A percentile compares a stretch with the other conserved stretches of the same genome.
phyloP scores from a whole-genome alignment of 2,797 vertebrate genomes.

The Tokudaia tokunoshimensis region DNA sequence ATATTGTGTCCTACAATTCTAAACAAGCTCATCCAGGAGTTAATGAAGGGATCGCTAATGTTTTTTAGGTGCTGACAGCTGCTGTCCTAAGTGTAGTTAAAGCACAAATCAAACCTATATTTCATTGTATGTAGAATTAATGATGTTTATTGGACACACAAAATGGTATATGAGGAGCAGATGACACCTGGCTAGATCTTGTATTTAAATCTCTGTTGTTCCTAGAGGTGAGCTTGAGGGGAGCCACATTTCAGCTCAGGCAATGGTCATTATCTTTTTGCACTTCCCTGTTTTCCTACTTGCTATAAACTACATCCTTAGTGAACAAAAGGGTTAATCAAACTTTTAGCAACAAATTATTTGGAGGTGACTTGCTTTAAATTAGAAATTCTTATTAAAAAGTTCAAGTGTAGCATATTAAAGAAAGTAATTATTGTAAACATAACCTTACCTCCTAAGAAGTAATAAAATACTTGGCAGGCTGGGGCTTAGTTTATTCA shows the following conservation, averaged over 20 bases:
- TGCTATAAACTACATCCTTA: neutral
- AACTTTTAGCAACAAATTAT: constrained; percentile 66
- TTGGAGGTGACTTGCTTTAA: constrained; percentile 66
- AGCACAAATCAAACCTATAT: neutral
- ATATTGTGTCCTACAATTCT: neutral
- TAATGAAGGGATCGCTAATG: constrained; percentile 21
- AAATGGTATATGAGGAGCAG: constrained; percentile 6
- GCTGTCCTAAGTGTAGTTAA: constrained; percentile 1
- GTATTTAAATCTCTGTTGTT: constrained; percentile 58
- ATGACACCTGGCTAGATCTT: neutral
- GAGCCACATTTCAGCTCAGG: neutral
- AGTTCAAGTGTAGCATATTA: constrained; percentile 56
- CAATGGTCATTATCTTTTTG: neutral
- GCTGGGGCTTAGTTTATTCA: constrained; percentile 62
- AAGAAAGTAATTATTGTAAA: constrained; percentile 73
- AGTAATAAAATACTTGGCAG: constrained; percentile 73
- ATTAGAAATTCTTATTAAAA: constrained; percentile 69
- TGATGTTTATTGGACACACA: neutral
- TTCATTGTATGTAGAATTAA: constrained; percentile 49
- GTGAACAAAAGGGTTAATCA: constrained; percentile 61
- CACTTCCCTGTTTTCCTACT: constrained; percentile 20
- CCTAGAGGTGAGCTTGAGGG: constrained; percentile 3
- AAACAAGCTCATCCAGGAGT: constrained; percentile 28
- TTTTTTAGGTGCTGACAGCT: constrained; percentile 49
- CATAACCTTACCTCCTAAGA: constrained; percentile 74